Base-by-base conservation (phyloP, 2,797 vertebrate species). In the Lophura swinhoii region DNA sequence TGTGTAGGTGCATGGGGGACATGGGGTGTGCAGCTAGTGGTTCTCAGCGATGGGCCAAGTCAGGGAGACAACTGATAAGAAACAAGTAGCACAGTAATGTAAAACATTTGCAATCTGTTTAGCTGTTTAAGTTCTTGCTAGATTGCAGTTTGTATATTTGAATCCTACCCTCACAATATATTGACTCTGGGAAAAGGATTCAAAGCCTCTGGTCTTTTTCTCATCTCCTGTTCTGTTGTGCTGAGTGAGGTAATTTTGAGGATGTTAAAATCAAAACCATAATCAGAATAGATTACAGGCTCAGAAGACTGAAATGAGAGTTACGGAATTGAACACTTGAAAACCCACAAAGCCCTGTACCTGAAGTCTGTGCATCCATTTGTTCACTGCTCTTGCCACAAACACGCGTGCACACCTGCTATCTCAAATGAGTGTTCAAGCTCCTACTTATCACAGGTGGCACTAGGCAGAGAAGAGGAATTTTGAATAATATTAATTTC, bases 401-500 rank as follows among this genome's bases (percentile, higher is more conserved):
- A 6, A 14, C 39, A 2, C 6, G 1, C 8, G 3, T 8, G 0
- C 48, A 2, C 5, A 24, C 26, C 49, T 68, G 39, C 31, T 15
- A 1, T 37, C 37, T 14, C 5, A 17, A 46, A 41, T 3, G 23
- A 72, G 7, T 20, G 1, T 35, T 9, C 64, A 48, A 29, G 29
- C 8, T 33, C 21, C 4, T 55, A 0, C 4, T 14, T 48, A 9
- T 3, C 49, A 9, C 51, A 44, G 56, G 17, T 56, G 14, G 28
- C 29, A 1, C 44, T 49, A 35, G 9, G 48, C 23, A 37, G n/a
- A 12, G 22, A 7, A 18, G 4, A 56, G 24, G 14, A 37, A 33
- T 16, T 68, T 15, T 24, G 44, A 33, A 10, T 62, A 20, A 12
- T 5, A 6, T 17, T 68, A 5, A 9, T 48, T 68, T 67, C 26